Conservation (phyloP, 2,113 vertebrate genomes). For the Cryptotis parvus region DNA sequence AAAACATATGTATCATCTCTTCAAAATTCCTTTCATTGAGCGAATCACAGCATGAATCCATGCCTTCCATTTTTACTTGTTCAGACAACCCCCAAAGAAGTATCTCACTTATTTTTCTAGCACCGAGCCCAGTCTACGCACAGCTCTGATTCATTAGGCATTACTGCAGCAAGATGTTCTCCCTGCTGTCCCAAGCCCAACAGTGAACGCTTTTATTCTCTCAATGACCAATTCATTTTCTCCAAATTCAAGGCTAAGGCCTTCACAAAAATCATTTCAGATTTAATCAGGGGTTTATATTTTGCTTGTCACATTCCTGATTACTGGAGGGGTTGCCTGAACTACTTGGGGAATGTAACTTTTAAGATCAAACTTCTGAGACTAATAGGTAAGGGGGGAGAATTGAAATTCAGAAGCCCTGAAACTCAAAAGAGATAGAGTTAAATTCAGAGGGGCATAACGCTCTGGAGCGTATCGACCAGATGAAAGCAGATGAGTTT, state of each 20-base stretch:
- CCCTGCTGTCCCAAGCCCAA: not conserved
- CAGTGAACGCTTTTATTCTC: not conserved
- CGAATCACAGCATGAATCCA: not conserved
- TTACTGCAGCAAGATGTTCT: not conserved
- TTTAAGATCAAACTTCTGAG: not conserved
- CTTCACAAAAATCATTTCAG: constrained; percentile 6
- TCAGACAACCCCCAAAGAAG: not conserved
- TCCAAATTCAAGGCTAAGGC: not conserved
- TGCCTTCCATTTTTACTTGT: not conserved
- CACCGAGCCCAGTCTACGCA: not conserved
- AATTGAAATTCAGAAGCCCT: not conserved
- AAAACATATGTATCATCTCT: constrained; percentile 40
- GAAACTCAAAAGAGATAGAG: not conserved
- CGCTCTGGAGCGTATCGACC: not conserved
- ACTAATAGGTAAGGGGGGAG: not conserved
- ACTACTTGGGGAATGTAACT: not conserved
- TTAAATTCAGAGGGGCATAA: not conserved
- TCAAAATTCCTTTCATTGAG: not conserved
- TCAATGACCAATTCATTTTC: not conserved
- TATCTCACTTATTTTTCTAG: constrained; percentile 54
- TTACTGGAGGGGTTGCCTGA: not conserved
- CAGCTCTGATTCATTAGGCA: constrained; percentile 37
- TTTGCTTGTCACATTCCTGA: not conserved
- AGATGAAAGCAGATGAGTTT: not conserved
- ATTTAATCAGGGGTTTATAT: not conserved